Evolutionary conservation across 2,888 invertebrate species (phyloP).

Genomic region (Drosophila tripunctata): DNA sequence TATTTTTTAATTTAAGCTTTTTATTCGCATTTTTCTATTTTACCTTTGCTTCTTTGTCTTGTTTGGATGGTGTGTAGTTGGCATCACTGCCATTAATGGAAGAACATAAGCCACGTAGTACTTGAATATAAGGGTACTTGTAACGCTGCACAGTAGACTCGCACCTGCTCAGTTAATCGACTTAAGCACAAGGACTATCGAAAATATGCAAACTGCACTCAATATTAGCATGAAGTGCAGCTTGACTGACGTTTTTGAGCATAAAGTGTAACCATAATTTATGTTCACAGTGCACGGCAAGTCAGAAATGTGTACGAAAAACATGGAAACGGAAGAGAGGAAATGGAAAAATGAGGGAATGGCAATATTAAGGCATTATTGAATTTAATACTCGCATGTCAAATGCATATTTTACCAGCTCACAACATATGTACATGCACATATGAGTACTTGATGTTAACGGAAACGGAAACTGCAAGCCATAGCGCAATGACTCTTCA

Average conservation of each 20-base stretch:
- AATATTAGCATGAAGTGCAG: constrained; percentile 18
- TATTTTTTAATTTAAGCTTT: too few species aligned
- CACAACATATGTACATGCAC: neutral
- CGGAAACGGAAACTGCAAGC: constrained; percentile 1
- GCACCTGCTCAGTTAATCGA: constrained; percentile 24
- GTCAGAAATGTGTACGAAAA: neutral
- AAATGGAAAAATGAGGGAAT: constrained; percentile 9
- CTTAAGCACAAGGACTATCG: constrained; percentile 3
- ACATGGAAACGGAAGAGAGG: constrained; percentile 3
- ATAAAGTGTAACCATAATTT: constrained; percentile 51
- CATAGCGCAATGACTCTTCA: constrained; percentile 35
- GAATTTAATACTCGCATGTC: constrained; percentile 65
- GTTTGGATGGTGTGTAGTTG: too few species aligned
- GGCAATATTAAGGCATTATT: constrained; percentile 22
- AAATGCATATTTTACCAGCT: constrained; percentile 65
- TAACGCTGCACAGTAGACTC: neutral
- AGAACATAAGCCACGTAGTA: neutral
- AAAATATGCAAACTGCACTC: constrained; percentile 12
- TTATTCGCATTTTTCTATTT: too few species aligned
- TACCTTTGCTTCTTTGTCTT: too few species aligned
- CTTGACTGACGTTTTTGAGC: constrained; percentile 40
- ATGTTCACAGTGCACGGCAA: constrained; percentile 9
- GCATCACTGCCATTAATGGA: too few species aligned
- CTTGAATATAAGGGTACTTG: too few species aligned
- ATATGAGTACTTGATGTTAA: constrained; percentile 1